Conservation (phyloP, 2,113 vertebrate genomes). For the Phrynocephalus versicolor region DNA sequence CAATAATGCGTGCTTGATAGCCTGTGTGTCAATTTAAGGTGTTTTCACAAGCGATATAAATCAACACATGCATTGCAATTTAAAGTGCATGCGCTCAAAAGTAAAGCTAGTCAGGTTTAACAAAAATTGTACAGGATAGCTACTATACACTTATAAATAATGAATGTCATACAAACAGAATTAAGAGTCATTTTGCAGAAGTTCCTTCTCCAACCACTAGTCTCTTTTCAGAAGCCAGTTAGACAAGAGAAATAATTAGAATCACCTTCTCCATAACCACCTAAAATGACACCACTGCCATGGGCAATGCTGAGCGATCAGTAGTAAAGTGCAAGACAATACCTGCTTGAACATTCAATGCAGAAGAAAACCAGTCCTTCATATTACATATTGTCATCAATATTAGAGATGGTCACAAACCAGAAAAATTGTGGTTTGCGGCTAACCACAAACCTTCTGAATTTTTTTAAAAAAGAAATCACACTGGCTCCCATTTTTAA, state of each 20-base stretch:
- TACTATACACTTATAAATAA: too few species aligned
- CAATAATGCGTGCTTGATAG: not conserved
- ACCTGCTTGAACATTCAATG: not conserved
- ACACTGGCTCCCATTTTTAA: too few species aligned
- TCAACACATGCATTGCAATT: not conserved
- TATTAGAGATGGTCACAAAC: too few species aligned
- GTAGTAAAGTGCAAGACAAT: not conserved
- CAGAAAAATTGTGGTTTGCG: too few species aligned
- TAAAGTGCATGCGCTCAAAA: not conserved
- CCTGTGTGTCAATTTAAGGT: not conserved
- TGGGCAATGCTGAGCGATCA: not conserved
- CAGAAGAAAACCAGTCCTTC: not conserved
- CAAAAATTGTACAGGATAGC: not conserved
- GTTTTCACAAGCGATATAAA: not conserved
- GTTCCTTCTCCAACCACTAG: not conserved
- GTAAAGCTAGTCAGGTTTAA: not conserved
- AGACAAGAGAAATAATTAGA: not conserved
- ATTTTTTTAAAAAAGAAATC: too few species aligned
- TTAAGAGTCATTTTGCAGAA: not conserved
- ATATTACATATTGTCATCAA: not conserved
- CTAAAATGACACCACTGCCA: not conserved
- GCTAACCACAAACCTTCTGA: too few species aligned
- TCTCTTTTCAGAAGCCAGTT: not conserved
- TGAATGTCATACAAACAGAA: not conserved
- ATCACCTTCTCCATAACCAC: not conserved